Evolutionary conservation across 2,797 vertebrate genomes (phyloP), one percentile per base, ranked within the genome.

Genomic region (Australoheros facetus): DNA sequence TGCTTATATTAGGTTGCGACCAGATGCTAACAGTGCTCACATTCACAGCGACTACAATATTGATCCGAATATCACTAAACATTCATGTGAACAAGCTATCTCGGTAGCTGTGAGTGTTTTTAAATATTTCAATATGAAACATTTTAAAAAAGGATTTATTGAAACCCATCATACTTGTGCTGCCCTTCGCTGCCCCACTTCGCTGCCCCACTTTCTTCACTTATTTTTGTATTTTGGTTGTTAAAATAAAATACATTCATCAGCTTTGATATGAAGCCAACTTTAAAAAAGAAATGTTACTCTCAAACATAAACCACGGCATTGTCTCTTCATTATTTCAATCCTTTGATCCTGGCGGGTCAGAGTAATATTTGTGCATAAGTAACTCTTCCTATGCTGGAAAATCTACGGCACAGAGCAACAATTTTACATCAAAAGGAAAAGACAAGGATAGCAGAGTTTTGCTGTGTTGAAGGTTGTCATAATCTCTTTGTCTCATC

Each of bases 321-420:
- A 85, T 79, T 62, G 62, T 90, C 42, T 83, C 81, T 85, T 82
- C 37, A 82, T 85, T 55, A 82, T 86, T 78, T 56, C 17, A 37
- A 11, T 76, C 32, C 77, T 89, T 90, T 88, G 80, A 92, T 92
- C 79, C 80, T 26, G 42, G 56, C 70, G 64, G 57, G 64, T 85
- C 64, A 53, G 17, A 78, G 77, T 51, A 79, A 74, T 72, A 70
- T 79, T 84, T 88, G 62, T 37, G 57, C 60, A 66, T 0, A 5
- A 81, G 58, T 39, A 51, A 75, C 70, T 81, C 55, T 77, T 73
- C 64, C 57, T 53, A 17, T 78, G 45, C 74, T 55, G 54, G 7
- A 79, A 74, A 51, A 19, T 75, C 60, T 10, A 48, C 9, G 69
- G 55, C 2, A 28, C 34, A 79, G 59, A 78, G 30, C 16, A 56